Evolutionary conservation across 1,140 invertebrate species (phyloP), one percentile per base, ranked within the genome.

Genomic region (Drosophila nikananu): DNA sequence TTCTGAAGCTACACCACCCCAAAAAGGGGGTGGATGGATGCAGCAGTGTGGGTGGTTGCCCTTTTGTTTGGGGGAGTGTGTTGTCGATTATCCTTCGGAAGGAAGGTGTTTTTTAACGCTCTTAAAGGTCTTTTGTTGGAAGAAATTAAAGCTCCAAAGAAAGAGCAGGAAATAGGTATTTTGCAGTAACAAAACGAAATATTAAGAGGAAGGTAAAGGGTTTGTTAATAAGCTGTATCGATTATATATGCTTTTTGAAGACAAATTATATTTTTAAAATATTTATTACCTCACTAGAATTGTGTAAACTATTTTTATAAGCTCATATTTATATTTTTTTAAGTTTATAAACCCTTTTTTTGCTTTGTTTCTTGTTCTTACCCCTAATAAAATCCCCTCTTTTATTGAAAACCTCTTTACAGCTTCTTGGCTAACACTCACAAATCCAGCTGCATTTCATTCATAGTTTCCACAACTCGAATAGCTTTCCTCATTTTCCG

Each of bases 1-100:
- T 60, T 51, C 8, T 23, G 19, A 7, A 48, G 44, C 46, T 48
- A 44, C 58, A 6, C 23, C 58, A 8, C 23, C 25, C 49, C 21
- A 42, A 78, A 70, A 82, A 64, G 58, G 62, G 84, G 84, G 84
- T 87, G 86, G 81, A 46, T 79, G 61, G 30, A 27, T 62, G 52
- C 72, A 65, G 52, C 72, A 65, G 35, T 55, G 37, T 66, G 46
- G 49, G 63, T 37, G 70, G 60, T 42, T 44, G 6, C 39, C 27
- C 67, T 39, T 65, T 71, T 71, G 67, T 71, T 46, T 35, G 44
- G 54, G 35, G 54, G 68, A 73, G 70, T 72, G 67, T 72, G 70
- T 37, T 73, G 67, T 44, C 67, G 67, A 73, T 73, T 73, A 73
- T 46, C 37, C 54, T 58, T 41, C 70, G 55, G 30, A 73, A 72